phyloP scores from a whole-genome alignment of 2,113 vertebrate species.

The Eclectus roratus region DNA sequence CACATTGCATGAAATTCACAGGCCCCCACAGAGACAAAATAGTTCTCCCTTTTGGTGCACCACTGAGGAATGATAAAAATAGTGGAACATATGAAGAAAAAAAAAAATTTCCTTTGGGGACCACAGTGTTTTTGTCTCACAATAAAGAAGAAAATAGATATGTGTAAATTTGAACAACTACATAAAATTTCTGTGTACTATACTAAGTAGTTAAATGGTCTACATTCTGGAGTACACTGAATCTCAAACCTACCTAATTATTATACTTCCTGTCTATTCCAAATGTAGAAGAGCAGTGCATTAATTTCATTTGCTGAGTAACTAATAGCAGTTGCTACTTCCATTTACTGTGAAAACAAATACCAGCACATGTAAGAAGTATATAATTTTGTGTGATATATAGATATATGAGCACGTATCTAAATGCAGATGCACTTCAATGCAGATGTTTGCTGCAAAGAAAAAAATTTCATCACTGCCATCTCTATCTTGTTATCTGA shows the following conservation, averaged over 20 bases:
- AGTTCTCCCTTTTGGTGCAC: conserved; percentile 10
- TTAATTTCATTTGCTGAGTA: background rate
- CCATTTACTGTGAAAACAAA: background rate
- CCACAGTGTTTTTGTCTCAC: background rate
- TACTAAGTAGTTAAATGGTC: background rate
- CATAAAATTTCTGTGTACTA: background rate
- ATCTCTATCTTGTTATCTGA: background rate
- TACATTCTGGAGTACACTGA: background rate
- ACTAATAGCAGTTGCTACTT: background rate
- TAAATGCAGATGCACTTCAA: background rate
- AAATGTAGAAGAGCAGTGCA: background rate
- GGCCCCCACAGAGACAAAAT: conserved; percentile 27
- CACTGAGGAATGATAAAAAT: conserved; percentile 41
- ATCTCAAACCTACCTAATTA: background rate
- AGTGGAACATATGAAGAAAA: background rate
- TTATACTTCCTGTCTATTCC: background rate
- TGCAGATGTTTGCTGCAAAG: background rate
- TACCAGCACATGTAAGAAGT: background rate
- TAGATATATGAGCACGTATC: background rate
- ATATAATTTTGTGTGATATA: background rate
- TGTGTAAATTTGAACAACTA: background rate
- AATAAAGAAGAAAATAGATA: background rate
- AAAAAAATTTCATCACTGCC: background rate
- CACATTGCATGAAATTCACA: conserved; percentile 30
- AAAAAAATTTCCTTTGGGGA: background rate